Evolutionary conservation across 2,888 invertebrate species (phyloP).

Genomic region (Cryptus viduatorius): DNA sequence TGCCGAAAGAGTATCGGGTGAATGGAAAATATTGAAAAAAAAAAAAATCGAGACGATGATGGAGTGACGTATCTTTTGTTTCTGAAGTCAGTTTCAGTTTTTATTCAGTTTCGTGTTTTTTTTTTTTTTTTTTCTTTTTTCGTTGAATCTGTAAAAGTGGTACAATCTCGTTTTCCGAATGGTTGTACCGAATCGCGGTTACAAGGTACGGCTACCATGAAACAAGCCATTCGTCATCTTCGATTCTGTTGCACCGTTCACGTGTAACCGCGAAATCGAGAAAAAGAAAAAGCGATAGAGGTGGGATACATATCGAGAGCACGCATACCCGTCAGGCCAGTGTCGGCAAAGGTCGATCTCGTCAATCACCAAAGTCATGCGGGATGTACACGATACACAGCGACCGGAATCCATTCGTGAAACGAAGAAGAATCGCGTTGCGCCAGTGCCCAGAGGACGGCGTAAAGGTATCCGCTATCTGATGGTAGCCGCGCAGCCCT

Average conservation of each 20-base stretch:
- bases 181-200: constrained; percentile 2
- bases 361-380: constrained; percentile 67
- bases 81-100: not conserved
- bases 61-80: too few species aligned
- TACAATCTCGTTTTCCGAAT: constrained; percentile 9
- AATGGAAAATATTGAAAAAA: too few species aligned
- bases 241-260: not conserved
- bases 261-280: constrained; percentile 14
- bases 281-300: not conserved
- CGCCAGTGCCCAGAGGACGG: not conserved
- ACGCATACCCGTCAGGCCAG: not conserved
- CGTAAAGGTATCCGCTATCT: not conserved
- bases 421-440: constrained; percentile 6
- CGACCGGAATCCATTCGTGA: constrained; percentile 13
- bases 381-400: not conserved
- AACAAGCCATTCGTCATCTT: constrained; percentile 16
- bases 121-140: not conserved
- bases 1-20: too few species aligned
- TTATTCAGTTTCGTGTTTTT: not conserved
- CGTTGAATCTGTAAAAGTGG: not conserved
- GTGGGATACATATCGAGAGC: not conserved
- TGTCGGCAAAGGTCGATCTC: constrained; percentile 65
- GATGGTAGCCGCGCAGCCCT: not conserved
- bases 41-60: too few species aligned
- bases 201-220: not conserved